These are phyloP conservation scores for Labrus mixtus DNA, from an alignment of 2,113 vertebrate genomes.

Conservation along the genomic window DNA sequence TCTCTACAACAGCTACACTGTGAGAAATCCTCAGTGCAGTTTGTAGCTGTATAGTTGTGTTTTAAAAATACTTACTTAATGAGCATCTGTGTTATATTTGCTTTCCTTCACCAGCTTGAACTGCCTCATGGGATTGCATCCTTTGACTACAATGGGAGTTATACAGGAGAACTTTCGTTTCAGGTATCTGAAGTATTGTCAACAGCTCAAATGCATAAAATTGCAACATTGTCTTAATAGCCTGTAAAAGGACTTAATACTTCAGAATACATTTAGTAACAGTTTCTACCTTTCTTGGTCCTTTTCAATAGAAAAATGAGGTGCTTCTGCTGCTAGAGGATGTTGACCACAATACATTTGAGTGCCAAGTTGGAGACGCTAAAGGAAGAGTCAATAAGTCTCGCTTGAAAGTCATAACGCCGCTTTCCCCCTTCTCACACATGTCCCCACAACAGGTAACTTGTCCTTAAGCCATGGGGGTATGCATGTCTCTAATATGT, in stretches of 20 bases:
- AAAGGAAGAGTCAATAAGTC: slow-evolving; percentile 81
- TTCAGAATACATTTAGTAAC: not conserved
- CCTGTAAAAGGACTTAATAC: not conserved
- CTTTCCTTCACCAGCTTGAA: slow-evolving; percentile 82
- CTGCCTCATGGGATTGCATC: slow-evolving; percentile 87
- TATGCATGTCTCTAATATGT: not conserved
- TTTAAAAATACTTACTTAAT: not conserved
- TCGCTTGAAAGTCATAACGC: slow-evolving; percentile 86
- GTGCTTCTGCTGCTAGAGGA: slow-evolving; percentile 84
- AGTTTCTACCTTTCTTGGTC: not conserved
- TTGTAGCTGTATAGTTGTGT: not conserved
- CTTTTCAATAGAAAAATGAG: slow-evolving; percentile 81
- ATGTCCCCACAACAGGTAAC: slow-evolving; percentile 62
- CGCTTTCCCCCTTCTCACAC: slow-evolving; percentile 53
- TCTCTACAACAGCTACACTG: slow-evolving; percentile 95
- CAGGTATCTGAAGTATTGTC: slow-evolving; percentile 83
- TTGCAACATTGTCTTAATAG: not conserved
- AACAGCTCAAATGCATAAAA: not conserved
- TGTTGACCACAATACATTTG: slow-evolving; percentile 80
- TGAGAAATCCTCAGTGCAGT: slow-evolving; percentile 66
- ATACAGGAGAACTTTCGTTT: slow-evolving; percentile 83
- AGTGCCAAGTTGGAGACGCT: slow-evolving; percentile 85
- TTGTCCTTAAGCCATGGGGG: not conserved
- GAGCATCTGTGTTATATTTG: not conserved
- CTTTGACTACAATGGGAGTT: slow-evolving; percentile 82